phyloP scores from a whole-genome alignment of 2,113 vertebrate genomes.

The Mastomys natalensis region DNA sequence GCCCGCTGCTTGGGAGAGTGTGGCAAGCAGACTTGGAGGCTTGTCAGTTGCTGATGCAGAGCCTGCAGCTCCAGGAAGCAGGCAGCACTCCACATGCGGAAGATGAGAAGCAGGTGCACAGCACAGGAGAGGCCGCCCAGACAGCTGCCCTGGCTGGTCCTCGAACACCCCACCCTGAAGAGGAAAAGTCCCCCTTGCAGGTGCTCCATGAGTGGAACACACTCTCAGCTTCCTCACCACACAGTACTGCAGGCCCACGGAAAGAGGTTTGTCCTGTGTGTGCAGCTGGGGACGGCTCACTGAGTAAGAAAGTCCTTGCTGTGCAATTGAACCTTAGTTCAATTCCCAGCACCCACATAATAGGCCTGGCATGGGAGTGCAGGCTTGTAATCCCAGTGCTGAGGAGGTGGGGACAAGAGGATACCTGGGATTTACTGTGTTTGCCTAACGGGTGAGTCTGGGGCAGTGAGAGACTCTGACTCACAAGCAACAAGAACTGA shows the following conservation, averaged over 20 bases:
- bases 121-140: constrained; percentile 63
- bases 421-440: neutral
- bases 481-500: neutral
- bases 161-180: neutral
- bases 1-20: constrained; percentile 89
- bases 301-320: neutral
- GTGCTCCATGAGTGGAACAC: constrained; percentile 80
- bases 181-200: constrained; percentile 85
- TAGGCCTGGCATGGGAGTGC: neutral
- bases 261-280: constrained; percentile 88
- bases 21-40: constrained; percentile 95
- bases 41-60: constrained; percentile 90
- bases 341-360: neutral
- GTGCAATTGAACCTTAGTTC: no score
- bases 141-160: fast-evolving
- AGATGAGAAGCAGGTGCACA: constrained; percentile 82
- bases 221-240: constrained; percentile 80
- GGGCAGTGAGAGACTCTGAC: neutral
- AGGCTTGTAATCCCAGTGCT: neutral
- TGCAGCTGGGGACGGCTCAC: neutral
- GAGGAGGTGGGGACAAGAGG: neutral
- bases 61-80: constrained; percentile 87
- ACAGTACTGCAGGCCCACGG: constrained; percentile 86
- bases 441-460: neutral
- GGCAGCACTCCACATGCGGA: constrained; percentile 81